Percentiles rank a stretch among this genome's conserved stretches.
Evolutionary conservation across 2,113 vertebrate species (phyloP).

Genomic region (Stomatorhinus ivindoensis): DNA sequence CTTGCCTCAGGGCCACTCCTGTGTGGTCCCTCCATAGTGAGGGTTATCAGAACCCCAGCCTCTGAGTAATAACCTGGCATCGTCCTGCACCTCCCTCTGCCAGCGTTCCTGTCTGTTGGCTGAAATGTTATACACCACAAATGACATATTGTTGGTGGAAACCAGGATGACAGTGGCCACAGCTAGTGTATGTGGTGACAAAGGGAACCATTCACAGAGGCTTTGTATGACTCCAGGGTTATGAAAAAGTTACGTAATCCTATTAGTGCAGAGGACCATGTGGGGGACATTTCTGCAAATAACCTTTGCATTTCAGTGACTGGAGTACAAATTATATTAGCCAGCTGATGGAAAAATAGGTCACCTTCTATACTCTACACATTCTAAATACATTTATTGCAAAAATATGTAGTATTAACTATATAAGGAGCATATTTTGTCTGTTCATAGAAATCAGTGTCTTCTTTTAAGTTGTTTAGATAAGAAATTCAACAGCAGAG

Average conservation of each 20-base stretch:
- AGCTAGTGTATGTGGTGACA: neutral
- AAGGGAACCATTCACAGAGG: neutral
- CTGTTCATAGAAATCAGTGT: neutral
- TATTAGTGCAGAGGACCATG: neutral
- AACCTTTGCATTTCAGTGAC: neutral
- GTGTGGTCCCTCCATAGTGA: neutral
- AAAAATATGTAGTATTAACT: neutral
- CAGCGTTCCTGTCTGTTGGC: neutral
- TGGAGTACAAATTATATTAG: neutral
- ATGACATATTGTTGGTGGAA: constrained; percentile 10
- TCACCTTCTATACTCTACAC: neutral
- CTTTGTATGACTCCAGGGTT: neutral
- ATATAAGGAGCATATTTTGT: neutral
- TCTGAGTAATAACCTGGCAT: constrained; percentile 7
- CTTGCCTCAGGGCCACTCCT: neutral
- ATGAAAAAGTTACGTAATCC: neutral
- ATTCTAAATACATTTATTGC: neutral
- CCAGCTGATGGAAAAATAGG: neutral
- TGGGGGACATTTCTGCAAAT: neutral
- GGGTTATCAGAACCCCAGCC: neutral
- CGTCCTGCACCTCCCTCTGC: neutral
- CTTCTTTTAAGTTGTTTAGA: neutral
- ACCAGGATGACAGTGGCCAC: no score
- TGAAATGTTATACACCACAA: neutral
- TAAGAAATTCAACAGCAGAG: neutral